Evolutionary conservation across 1,140 invertebrate genomes (phyloP).

Genomic region (Berghia stephanieae): DNA sequence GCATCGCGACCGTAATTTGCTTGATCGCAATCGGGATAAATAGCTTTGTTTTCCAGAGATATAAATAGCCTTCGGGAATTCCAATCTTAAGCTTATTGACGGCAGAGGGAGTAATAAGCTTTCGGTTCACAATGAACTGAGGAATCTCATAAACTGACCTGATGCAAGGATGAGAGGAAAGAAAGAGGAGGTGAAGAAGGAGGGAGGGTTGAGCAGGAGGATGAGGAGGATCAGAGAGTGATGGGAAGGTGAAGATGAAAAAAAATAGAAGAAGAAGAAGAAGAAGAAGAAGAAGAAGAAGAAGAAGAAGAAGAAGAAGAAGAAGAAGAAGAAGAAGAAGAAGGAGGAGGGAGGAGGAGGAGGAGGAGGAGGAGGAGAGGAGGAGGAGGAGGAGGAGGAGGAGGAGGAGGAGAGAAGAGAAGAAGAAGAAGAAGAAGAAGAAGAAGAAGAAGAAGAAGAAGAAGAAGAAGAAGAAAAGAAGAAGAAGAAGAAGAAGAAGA

Average conservation of each 20-base stretch:
- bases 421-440: background rate
- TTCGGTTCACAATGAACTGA: too few relatives aligned
- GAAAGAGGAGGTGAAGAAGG: background rate
- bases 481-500: background rate
- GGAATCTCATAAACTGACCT: background rate
- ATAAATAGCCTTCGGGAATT: too few relatives aligned
- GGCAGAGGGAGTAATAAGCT: too few relatives aligned
- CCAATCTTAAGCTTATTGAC: too few relatives aligned
- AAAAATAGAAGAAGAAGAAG: background rate
- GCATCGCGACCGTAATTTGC: too few relatives aligned
- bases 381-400: background rate
- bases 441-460: background rate
- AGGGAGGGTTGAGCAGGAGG: background rate
- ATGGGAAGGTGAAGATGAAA: background rate
- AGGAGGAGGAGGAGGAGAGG: background rate
- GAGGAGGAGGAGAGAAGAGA: background rate
- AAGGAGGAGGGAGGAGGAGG: background rate
- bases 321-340: constrained; percentile 11
- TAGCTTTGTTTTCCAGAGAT: too few relatives aligned
- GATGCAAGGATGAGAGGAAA: background rate
- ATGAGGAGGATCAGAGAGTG: background rate
- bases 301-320: background rate
- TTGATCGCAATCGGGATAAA: too few relatives aligned
- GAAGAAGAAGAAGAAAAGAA: background rate
- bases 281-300: background rate